Conservation (phyloP, 1,140 invertebrate genomes). For the Zaprionus ghesquierei region DNA sequence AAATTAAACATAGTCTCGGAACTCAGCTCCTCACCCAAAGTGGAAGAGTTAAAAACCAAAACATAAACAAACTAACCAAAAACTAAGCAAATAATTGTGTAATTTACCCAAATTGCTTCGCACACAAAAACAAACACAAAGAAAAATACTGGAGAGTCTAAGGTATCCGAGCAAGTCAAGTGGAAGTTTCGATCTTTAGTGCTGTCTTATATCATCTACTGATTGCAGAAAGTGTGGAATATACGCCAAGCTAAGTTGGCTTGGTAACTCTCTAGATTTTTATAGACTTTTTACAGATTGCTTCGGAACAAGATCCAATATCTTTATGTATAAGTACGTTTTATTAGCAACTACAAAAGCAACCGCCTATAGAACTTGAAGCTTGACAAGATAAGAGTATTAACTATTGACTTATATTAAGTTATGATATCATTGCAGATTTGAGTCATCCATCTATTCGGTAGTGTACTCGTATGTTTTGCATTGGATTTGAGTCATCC, state of each 20-base stretch:
- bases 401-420: background rate
- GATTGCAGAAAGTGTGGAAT: background rate
- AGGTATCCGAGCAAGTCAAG: background rate
- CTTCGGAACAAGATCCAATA: background rate
- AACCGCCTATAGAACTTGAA: no score
- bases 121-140: constrained; percentile 15
- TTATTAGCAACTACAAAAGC: no score
- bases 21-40: no score
- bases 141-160: background rate
- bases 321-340: no score
- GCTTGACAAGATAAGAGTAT: background rate
- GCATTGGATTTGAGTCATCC: no score
- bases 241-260: no score
- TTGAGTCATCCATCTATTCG: constrained; percentile 12
- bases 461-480: no score
- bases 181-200: background rate
- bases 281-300: background rate
- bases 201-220: background rate
- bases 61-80: constrained; percentile 31
- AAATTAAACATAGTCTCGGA: constrained; percentile 30
- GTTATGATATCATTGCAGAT: constrained; percentile 24
- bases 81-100: constrained; percentile 45
- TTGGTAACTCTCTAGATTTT: no score
- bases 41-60: constrained; percentile 34
- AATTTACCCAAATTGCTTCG: constrained; percentile 47